Evolutionary conservation across 2,888 invertebrate genomes (phyloP).

Genomic region (Thysanoteuthis rhombus): DNA sequence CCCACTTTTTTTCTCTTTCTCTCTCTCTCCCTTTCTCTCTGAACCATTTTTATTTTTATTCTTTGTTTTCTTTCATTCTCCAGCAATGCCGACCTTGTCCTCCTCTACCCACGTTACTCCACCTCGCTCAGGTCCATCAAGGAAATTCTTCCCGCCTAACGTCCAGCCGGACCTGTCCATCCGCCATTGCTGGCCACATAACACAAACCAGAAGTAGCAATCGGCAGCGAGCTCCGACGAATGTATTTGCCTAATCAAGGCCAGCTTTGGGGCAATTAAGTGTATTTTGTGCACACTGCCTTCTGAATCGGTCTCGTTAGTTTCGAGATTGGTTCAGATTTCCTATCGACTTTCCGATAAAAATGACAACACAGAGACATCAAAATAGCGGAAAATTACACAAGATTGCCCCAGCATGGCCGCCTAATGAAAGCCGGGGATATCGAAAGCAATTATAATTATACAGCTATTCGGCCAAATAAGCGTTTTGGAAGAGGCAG

Average conservation of each 20-base stretch:
- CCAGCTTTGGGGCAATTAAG: conserved; percentile 26
- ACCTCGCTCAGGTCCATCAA: neutral
- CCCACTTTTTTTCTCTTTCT: neutral
- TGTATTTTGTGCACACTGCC: conserved; percentile 22
- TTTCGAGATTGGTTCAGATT: neutral
- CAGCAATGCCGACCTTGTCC: neutral
- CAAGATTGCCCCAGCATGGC: conserved; percentile 30
- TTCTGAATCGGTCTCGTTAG: conserved; percentile 30
- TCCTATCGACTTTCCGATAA: conserved; percentile 29
- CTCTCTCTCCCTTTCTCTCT: neutral
- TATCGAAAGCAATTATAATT: conserved; percentile 32
- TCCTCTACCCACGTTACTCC: neutral
- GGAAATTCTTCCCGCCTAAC: neutral
- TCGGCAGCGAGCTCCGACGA: neutral
- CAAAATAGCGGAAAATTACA: conserved; percentile 32
- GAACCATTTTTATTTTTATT: neutral
- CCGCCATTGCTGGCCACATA: conserved; percentile 12
- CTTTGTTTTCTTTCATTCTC: neutral
- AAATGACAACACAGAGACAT: conserved; percentile 33
- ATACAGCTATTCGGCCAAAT: conserved; percentile 31
- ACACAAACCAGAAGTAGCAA: neutral
- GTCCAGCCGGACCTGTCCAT: neutral
- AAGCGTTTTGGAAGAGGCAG: conserved; percentile 30
- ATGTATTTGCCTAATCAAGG: conserved; percentile 31
- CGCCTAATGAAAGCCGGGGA: conserved; percentile 32